Evolutionary conservation across 2,113 vertebrate species (phyloP), one percentile per base, ranked within the genome.

Genomic region (Irena cyanogastra): DNA sequence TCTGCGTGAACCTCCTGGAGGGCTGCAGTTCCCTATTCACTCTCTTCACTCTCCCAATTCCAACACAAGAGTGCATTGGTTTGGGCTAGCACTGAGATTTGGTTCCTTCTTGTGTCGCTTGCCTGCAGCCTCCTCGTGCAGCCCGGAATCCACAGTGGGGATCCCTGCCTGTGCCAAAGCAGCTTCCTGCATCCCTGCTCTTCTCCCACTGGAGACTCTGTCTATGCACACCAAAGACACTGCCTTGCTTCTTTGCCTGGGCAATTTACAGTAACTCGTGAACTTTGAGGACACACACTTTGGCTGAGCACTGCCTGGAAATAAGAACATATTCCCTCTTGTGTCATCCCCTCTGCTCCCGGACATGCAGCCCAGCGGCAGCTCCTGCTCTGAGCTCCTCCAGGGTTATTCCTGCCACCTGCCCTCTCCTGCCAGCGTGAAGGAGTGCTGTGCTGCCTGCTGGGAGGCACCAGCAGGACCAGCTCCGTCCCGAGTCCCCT

Each of bases 241-340:
- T 3, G 5, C 22, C 63, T 68, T 23, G 23, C 28, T 50, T 41
- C 76, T 87, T 50, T 50, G 8, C 26, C 9, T 49, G 44, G 16
- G 10, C 9, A n/a, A 20, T n/a, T 83, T 28, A 20, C 8, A 78
- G 22, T 14, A 64, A 3, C 22, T 24, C 17, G 4, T 0, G 19
- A 87, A 24, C 0, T 0, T 0, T 35, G 50, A 39, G 41, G 33
- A 77, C 16, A 26, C 15, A 9, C 1, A 0, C 16, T 66, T 42
- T 26, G 52, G 35, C 33, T 69, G 59, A 61, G n/a, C 41, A 20
- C 49, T 69, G 27, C 27, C 37, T 49, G 77, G 16, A 65, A 80
- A 52, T 3, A 39, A 44, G 20, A 35, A 8, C 23, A 11, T 3
- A 3, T 8, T 41, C 22, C 27, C 16, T 50, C 7, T 63, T 0